Conservation (phyloP, 2,113 vertebrate genomes). For the Opisthocomus hoazin region DNA sequence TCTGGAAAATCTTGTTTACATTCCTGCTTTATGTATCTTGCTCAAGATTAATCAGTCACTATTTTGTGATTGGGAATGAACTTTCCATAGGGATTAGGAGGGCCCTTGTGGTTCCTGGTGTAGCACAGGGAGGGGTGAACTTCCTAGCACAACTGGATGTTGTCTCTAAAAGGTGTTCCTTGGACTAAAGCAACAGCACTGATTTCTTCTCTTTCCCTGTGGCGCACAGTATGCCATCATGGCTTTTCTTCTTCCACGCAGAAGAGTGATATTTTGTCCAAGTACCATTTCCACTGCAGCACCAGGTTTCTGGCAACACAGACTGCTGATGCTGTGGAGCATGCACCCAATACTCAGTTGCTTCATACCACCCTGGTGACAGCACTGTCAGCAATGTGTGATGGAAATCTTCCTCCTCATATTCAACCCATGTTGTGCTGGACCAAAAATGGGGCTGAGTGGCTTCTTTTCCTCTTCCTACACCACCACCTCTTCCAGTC, state of each 20-base stretch:
- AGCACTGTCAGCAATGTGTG: not conserved
- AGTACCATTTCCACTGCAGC: not conserved
- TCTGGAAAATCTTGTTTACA: not conserved
- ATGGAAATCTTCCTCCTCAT: not conserved
- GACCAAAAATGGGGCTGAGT: not conserved
- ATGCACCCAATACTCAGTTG: not conserved
- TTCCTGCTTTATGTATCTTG: not conserved
- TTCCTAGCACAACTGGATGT: not conserved
- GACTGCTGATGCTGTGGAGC: no score
- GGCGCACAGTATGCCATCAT: accelerated
- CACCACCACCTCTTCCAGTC: not conserved
- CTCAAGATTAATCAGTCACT: not conserved
- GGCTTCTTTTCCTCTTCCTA: not conserved
- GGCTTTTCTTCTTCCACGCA: not conserved
- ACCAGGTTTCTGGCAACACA: not conserved
- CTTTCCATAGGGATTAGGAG: not conserved
- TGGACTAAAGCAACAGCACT: not conserved
- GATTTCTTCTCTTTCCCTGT: not conserved
- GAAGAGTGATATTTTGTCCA: not conserved
- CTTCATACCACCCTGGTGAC: not conserved
- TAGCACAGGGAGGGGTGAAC: not conserved
- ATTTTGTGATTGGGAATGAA: not conserved
- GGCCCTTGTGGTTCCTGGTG: not conserved
- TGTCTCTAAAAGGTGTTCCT: not conserved
- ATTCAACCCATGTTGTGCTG: not conserved